These are phyloP conservation scores for Endotricha flammealis DNA, from an alignment of 2,888 invertebrate species.

Conservation along the genomic window DNA sequence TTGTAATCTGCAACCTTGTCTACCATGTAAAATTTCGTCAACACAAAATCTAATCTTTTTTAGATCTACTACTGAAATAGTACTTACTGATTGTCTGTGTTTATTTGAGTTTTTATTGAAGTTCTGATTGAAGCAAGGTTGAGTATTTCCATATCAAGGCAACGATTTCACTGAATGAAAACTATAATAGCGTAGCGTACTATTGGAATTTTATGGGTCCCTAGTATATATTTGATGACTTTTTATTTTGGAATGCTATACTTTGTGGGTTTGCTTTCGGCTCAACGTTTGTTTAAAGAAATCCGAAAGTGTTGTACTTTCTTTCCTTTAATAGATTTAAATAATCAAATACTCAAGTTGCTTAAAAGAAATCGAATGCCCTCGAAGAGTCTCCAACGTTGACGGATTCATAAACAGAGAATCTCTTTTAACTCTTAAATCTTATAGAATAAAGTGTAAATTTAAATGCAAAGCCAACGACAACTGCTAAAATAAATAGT, in stretches of 20 bases:
- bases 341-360: conserved; percentile 9
- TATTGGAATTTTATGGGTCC: background rate
- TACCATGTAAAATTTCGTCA: no score
- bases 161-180: conserved; percentile 9
- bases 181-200: background rate
- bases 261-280: background rate
- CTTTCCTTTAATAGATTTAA: conserved; percentile 8
- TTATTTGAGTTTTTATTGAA: no score
- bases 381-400: background rate
- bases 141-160: background rate
- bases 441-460: conserved; percentile 9
- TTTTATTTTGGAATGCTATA: no score
- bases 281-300: background rate
- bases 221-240: background rate
- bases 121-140: no score
- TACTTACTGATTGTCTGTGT: no score
- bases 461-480: conserved; percentile 4
- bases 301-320: no score
- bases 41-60: no score
- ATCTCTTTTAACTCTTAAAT: conserved; percentile 4
- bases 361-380: background rate
- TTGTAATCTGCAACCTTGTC: background rate
- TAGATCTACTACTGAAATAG: no score
- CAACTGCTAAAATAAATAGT: conserved; percentile 11
- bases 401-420: background rate